phyloP scores from a whole-genome alignment of 2,113 vertebrate species.

The Pampusana beccarii region DNA sequence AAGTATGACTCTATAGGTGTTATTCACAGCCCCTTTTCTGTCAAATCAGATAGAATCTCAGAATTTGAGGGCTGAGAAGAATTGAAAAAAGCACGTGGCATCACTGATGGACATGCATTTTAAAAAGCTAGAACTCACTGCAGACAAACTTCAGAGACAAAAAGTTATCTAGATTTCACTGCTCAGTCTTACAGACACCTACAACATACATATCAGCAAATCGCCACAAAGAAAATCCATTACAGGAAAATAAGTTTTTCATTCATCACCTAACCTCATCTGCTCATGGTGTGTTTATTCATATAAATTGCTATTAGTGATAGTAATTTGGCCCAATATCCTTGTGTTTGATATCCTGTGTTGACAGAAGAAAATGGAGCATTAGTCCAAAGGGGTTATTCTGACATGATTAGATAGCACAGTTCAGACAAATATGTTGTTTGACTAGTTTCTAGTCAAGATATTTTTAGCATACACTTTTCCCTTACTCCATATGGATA shows the following conservation, averaged over 20 bases:
- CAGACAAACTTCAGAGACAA: not conserved
- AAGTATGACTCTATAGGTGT: not conserved
- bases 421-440: not conserved
- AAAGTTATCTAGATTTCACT: not conserved
- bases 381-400: not conserved
- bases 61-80: not conserved
- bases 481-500: not conserved
- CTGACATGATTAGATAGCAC: not conserved
- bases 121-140: not conserved
- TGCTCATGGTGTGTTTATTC: not conserved
- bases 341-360: not conserved
- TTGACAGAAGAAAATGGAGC: not conserved
- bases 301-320: not conserved
- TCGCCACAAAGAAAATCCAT: not conserved
- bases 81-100: not conserved
- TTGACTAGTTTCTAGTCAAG: not conserved
- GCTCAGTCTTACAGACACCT: not conserved
- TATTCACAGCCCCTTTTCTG: not conserved
- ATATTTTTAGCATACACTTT: not conserved
- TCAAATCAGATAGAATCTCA: not conserved
- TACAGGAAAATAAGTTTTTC: not conserved
- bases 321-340: not conserved
- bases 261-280: not conserved
- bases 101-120: not conserved
- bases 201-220: not conserved